Evolutionary conservation across 2,113 vertebrate genomes (phyloP).

Genomic region (Dolichallabes microphthalmus): DNA sequence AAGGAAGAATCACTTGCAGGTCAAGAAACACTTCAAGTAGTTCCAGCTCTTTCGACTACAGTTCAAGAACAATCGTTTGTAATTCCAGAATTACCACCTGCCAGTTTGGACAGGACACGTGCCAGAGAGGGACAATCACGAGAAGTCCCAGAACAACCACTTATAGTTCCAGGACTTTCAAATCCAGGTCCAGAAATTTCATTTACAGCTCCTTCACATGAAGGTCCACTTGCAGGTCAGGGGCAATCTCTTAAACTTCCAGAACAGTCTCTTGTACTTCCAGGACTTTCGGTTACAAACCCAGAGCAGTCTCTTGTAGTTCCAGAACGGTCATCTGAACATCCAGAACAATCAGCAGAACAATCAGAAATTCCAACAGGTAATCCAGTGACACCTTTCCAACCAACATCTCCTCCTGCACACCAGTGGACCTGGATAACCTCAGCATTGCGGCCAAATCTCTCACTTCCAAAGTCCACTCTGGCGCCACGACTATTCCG

Average conservation of each 20-base stretch:
- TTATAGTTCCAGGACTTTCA: background rate
- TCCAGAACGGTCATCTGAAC: background rate
- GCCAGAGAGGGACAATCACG: background rate
- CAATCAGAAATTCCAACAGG: background rate
- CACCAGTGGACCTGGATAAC: constrained; percentile 15
- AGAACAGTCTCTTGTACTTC: background rate
- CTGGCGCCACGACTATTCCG: constrained; percentile 49
- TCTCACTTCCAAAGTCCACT: constrained; percentile 41
- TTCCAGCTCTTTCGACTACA: background rate
- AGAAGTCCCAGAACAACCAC: background rate
- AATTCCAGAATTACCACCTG: background rate
- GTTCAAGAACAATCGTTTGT: background rate
- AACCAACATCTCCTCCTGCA: constrained; percentile 44
- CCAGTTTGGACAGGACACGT: background rate
- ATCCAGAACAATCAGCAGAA: background rate
- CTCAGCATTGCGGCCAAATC: constrained; percentile 8
- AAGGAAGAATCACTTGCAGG: background rate
- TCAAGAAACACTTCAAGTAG: background rate
- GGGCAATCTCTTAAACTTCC: background rate
- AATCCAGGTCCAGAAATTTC: background rate
- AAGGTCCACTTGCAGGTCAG: background rate
- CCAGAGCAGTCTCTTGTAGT: background rate
- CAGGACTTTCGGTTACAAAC: background rate
- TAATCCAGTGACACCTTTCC: constrained; percentile 5
- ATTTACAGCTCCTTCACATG: background rate